These are phyloP conservation scores for Drosophila atroscutellata DNA, from an alignment of 2,888 invertebrate genomes.

Conservation along the genomic window DNA sequence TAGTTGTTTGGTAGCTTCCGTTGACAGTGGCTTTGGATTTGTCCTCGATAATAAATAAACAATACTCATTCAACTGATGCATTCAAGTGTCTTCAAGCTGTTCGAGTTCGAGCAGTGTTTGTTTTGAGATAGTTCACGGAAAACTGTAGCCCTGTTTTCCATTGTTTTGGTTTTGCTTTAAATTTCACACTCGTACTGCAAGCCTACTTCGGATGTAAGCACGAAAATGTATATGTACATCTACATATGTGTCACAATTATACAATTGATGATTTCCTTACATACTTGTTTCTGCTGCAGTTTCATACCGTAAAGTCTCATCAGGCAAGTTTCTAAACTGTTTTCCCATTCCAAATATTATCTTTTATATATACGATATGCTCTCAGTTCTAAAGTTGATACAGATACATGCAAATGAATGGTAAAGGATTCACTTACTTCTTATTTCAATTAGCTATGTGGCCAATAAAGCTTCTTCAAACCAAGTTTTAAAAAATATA, in stretches of 20 bases:
- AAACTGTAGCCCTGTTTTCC: neutral
- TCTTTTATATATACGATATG: neutral
- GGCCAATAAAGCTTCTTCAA: neutral
- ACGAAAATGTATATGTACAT: neutral
- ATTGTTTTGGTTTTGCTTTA: neutral
- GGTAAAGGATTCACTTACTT: neutral
- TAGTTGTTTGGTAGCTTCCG: constrained; percentile 13
- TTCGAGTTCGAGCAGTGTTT: neutral
- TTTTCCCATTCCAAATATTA: neutral
- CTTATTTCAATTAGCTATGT: neutral
- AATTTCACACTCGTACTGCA: neutral
- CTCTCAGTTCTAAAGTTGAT: neutral
- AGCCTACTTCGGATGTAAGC: neutral
- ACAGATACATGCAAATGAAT: neutral
- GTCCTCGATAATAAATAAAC: constrained; percentile 24
- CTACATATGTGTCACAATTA: neutral
- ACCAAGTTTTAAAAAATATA: neutral
- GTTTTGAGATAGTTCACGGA: neutral
- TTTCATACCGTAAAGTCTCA: neutral
- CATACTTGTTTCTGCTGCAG: neutral
- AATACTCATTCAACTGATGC: neutral
- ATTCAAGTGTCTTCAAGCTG: constrained; percentile 1
- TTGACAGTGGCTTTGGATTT: constrained; percentile 16
- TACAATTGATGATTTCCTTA: neutral
- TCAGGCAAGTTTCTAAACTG: neutral